Evolutionary conservation across 2,797 vertebrate species (phyloP), one percentile per base, ranked within the genome.

Genomic region (Rhynchotus rufescens): DNA sequence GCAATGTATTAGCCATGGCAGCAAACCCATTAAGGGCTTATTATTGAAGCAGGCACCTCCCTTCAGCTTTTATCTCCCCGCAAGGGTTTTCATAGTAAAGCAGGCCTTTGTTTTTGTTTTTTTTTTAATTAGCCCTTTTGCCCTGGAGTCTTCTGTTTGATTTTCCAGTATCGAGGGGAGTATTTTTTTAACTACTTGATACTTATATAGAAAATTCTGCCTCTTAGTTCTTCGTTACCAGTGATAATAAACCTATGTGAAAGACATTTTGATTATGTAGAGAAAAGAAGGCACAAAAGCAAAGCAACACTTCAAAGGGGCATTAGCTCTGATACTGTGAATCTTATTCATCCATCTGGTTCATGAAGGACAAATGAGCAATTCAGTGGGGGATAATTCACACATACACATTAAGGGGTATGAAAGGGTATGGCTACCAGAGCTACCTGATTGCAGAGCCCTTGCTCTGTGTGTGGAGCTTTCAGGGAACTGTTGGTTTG

Each of bases 11-110:
- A 93, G 81, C 90, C 78, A 86, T 0, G 9, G 84, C 81, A 72
- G 32, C 82, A 93, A 90, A 93, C 40, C 66, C 72, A 95, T 95
- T 89, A 92, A 89, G 74, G 44, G 49, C 62, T 92, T 85, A 90
- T 93, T 96, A 94, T 93, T 91, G 69, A 82, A 86, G 88, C 88
- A 78, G 62, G 89, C 30, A 60, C 80, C 75, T 93, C 86, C 89
- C 75, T 95, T 90, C 74, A 88, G 82, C 75, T 94, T 96, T 94
- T 92, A 73, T 96, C 60, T 90, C 40, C 88, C 84, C 92, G 93
- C 81, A 77, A 86, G 94, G 87, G 62, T 73, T 96, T 95, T 93
- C 81, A 73, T 15, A 90, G 79, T 49, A 86, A 87, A 84, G 71
- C 49, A 92, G 52, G 68, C 25, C 65, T 88, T 54, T 61, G 77